A percentile compares a stretch with the other conserved stretches of the same genome.
These are phyloP conservation scores for Merodon equestris DNA, from an alignment of 2,888 invertebrate species.

Conservation along the genomic window DNA sequence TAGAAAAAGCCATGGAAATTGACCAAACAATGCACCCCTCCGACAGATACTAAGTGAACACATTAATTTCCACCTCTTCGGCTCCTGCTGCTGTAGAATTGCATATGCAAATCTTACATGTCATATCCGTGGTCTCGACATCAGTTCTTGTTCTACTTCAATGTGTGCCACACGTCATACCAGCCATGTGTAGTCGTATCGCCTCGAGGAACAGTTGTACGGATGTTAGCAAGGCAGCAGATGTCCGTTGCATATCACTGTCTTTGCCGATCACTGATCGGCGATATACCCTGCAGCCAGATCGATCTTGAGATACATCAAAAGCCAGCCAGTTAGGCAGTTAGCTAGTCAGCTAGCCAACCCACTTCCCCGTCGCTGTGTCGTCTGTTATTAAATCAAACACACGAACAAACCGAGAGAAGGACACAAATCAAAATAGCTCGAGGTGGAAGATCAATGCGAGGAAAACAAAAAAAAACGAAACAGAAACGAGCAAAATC, in stretches of 20 bases:
- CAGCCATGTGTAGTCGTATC: conserved; percentile 28
- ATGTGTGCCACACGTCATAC: conserved; percentile 54
- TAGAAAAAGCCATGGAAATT: conserved; percentile 61
- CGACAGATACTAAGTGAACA: conserved; percentile 65
- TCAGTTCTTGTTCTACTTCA: conserved; percentile 15
- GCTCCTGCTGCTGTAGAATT: conserved; percentile 54
- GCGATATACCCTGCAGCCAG: too few relatives aligned
- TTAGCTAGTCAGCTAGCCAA: conserved; percentile 25
- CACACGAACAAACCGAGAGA: conserved; percentile 20
- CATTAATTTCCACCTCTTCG: conserved; percentile 65
- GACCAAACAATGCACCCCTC: conserved; percentile 66
- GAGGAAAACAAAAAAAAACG: conserved; percentile 6
- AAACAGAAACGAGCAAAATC: conserved; percentile 42
- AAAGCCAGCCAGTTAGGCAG: too few relatives aligned
- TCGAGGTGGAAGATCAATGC: conserved; percentile 42
- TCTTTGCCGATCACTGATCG: conserved; percentile 40
- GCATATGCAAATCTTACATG: conserved; percentile 63
- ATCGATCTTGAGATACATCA: not conserved
- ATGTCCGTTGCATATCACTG: conserved; percentile 62
- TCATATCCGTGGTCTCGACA: conserved; percentile 43
- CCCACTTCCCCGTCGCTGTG: conserved; percentile 55
- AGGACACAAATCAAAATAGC: conserved; percentile 67
- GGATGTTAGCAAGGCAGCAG: conserved; percentile 52
- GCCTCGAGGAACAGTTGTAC: conserved; percentile 56
- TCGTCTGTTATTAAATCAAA: conserved; percentile 68